These are phyloP conservation scores for Meriones psammophilus DNA, from an alignment of 2,797 vertebrate genomes.

Conservation along the genomic window DNA sequence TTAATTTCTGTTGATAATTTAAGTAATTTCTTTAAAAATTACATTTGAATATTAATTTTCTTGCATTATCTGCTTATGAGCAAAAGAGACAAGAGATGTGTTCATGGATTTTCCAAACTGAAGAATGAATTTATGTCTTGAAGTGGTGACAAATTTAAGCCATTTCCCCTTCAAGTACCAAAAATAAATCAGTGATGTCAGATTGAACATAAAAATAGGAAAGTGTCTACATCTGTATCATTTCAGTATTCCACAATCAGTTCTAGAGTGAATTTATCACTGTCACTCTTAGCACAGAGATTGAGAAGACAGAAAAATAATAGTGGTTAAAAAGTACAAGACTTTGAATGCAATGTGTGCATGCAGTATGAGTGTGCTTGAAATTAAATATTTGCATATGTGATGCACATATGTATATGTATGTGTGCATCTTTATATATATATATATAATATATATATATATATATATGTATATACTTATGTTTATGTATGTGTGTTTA, in stretches of 20 bases:
- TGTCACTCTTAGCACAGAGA: neutral
- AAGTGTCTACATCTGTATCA: neutral
- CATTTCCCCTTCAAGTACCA: neutral
- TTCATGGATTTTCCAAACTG: neutral
- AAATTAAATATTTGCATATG: neutral
- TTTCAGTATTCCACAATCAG: slow-evolving; percentile 38
- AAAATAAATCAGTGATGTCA: slow-evolving; percentile 33
- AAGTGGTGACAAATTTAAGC: neutral
- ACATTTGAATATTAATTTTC: neutral
- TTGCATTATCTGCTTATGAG: neutral
- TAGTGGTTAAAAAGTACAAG: neutral
- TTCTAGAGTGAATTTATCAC: slow-evolving; percentile 30
- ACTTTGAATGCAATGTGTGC: neutral
- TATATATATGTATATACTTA: neutral
- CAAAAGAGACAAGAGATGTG: neutral
- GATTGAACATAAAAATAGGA: slow-evolving; percentile 2
- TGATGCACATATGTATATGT: too few relatives aligned
- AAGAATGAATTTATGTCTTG: slow-evolving; percentile 24
- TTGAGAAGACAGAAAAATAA: slow-evolving; percentile 13
- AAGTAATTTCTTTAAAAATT: slow-evolving; percentile 26
- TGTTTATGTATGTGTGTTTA: neutral
- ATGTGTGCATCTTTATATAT: neutral
- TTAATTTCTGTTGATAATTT: slow-evolving; percentile 12
- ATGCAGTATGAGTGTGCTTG: neutral
- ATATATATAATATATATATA: too few relatives aligned